Conservation (phyloP, 1,140 invertebrate species). For the Magallana gigas region DNA sequence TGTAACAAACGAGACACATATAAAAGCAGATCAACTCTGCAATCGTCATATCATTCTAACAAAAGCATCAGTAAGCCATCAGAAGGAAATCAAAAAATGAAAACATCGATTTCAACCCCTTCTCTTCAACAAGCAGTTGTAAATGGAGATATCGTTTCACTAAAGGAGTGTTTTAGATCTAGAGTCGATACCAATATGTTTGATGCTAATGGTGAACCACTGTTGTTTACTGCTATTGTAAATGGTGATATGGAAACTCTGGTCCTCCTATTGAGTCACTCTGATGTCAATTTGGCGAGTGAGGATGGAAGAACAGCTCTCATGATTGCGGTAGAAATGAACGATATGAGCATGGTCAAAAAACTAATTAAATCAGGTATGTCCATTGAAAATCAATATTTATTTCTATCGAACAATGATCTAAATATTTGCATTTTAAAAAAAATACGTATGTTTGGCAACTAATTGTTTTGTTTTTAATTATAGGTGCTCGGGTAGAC, state of each 20-base stretch:
- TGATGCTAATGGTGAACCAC: not conserved
- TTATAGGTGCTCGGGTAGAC: constrained; percentile 16
- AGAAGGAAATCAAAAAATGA: too few relatives aligned
- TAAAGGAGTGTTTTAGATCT: not conserved
- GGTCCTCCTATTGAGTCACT: not conserved
- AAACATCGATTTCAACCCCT: too few relatives aligned
- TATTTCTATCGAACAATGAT: too few relatives aligned
- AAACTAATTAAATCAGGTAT: constrained; percentile 45
- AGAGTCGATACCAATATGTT: not conserved
- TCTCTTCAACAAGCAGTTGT: not conserved
- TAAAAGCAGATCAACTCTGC: too few relatives aligned
- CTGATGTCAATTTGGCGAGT: constrained; percentile 38
- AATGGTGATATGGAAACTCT: constrained; percentile 4
- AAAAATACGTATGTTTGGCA: not conserved
- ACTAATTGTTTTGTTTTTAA: not conserved
- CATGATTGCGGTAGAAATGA: constrained; percentile 39
- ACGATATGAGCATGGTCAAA: constrained; percentile 42
- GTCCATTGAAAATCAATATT: not conserved
- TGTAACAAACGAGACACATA: too few relatives aligned
- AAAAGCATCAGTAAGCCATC: too few relatives aligned
- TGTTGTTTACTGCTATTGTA: not conserved
- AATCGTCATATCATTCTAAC: too few relatives aligned
- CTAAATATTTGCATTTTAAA: not conserved
- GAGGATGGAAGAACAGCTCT: constrained; percentile 34
- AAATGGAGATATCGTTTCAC: not conserved